phyloP scores from a whole-genome alignment of 2,888 invertebrate genomes.

The Anorthoa munda region DNA sequence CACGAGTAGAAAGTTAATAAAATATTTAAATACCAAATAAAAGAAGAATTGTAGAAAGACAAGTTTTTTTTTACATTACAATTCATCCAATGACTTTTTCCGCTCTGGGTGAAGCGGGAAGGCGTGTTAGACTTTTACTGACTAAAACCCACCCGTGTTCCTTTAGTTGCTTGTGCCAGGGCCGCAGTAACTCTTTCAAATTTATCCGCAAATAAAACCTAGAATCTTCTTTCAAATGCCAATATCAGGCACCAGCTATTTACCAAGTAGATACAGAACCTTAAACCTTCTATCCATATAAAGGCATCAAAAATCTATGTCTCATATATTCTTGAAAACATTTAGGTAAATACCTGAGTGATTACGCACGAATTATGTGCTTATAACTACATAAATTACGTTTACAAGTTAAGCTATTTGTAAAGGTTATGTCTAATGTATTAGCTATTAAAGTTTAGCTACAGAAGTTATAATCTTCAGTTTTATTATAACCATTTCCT shows the following conservation, averaged over 20 bases:
- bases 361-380: slow-evolving; percentile 60
- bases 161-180: no score
- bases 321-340: slow-evolving; percentile 44
- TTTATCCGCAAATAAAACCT: slow-evolving; percentile 9
- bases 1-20: not conserved
- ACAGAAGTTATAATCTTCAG: slow-evolving; percentile 9
- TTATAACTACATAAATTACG: slow-evolving; percentile 57
- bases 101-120: no score
- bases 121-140: no score
- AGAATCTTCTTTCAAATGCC: slow-evolving; percentile 31
- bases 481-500: slow-evolving; percentile 50
- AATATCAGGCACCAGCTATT: not conserved
- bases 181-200: no score
- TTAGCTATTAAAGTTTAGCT: slow-evolving; percentile 41
- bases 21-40: slow-evolving; percentile 3
- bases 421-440: slow-evolving; percentile 57
- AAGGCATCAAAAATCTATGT: slow-evolving; percentile 43
- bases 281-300: slow-evolving; percentile 35
- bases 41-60: no score
- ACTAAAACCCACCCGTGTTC: no score
- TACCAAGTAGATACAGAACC: not conserved
- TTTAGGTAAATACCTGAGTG: slow-evolving; percentile 64
- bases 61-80: no score
- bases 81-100: no score
- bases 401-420: slow-evolving; percentile 40